Base-by-base conservation (phyloP, 2,113 vertebrate genomes). In the Sprattus sprattus region DNA sequence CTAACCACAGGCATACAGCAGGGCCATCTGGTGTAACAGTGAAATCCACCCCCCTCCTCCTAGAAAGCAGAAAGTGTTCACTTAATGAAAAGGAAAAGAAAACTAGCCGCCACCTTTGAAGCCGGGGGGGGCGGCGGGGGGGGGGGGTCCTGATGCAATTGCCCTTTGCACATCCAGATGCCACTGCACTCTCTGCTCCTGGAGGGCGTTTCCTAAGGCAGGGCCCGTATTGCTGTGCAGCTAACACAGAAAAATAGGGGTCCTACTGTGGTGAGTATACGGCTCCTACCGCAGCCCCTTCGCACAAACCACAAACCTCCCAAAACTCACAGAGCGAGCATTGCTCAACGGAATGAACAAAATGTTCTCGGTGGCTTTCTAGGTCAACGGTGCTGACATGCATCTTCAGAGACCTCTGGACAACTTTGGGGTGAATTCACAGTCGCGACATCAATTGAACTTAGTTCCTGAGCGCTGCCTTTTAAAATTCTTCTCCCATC, bases 1-100 rank as follows among this genome's bases (percentile, higher is more conserved):
- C 89, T 88, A 90, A 92, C 92, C 92, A 91, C 93, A 92, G 90
- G 67, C 91, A 85, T 88, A 92, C 91, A 89, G 89, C 87, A 88
- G 89, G 89, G 92, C 85, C 91, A 84, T 92, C 90, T 91, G 89
- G 89, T 88, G 83, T 75, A 85, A 81, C 47, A 82, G 83, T 85
- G 84, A 54, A 89, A 89, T 89, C 89, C 50, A 83, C 88, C 85
- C 88, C 89, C 87, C 88, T 85, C 84, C 28, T 39, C 28, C 67
- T 15, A 39, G 25, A 28, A 71, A 71, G 64, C 47, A 85, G 84
- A 85, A 87, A 82, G 57, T 2, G 83, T 90, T 45, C 39, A 8
- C 39, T 85, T 89, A 87, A 91, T 85, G 75, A 86, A 90, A 87
- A 90, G 88, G 81, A 75, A 75, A 78, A 87, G 82, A 90, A 88